Percentiles rank a stretch among this genome's conserved stretches.
phyloP scores from a whole-genome alignment of 2,113 vertebrate species.

The Cavia porcellus region DNA sequence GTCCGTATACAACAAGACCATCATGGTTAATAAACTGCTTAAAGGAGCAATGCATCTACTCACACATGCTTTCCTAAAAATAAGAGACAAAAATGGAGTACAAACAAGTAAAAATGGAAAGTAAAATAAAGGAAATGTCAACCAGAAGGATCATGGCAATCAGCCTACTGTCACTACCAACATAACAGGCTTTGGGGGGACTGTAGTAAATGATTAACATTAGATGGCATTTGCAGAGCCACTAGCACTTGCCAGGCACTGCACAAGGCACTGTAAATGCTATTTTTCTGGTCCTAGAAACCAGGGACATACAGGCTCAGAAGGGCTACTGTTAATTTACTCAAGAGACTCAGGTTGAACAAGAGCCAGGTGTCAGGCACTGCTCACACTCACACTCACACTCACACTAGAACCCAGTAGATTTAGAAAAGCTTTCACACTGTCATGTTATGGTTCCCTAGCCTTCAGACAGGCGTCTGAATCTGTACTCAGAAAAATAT shows the following conservation, averaged over 20 bases:
- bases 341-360: constrained; percentile 15
- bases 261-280: neutral
- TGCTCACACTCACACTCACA: too few species aligned
- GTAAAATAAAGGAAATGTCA: constrained; percentile 24
- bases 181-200: neutral
- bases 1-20: neutral
- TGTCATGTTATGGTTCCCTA: neutral
- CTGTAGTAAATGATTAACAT: neutral
- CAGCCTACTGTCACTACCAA: neutral
- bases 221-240: neutral
- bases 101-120: constrained; percentile 50
- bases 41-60: neutral
- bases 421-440: constrained; percentile 10
- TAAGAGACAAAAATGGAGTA: constrained; percentile 23
- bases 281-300: constrained; percentile 30
- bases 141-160: neutral
- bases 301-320: neutral
- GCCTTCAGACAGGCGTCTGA: neutral
- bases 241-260: neutral
- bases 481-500: neutral
- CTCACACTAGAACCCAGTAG: neutral
- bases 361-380: neutral
- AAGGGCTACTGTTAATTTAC: neutral
- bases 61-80: constrained; percentile 2
- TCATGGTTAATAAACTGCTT: neutral